Evolutionary conservation across 2,888 invertebrate genomes (phyloP).

Genomic region (Rhogogaster chlorosoma): DNA sequence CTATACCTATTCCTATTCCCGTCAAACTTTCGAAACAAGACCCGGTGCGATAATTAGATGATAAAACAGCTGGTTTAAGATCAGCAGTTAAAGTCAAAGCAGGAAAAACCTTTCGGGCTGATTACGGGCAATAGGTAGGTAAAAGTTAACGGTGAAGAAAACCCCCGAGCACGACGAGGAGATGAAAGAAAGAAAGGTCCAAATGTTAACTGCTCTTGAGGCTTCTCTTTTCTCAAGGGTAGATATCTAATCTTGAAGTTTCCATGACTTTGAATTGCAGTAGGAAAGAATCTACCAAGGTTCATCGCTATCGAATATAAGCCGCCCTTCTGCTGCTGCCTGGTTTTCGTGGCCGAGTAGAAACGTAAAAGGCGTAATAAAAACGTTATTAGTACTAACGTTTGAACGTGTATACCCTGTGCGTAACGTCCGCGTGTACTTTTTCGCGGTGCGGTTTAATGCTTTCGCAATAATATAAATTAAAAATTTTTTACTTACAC

Average conservation of each 20-base stretch:
- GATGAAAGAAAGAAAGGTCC: neutral
- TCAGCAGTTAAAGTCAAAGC: neutral
- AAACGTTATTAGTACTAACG: constrained; percentile 67
- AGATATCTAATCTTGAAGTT: constrained; percentile 6
- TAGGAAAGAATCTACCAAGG: neutral
- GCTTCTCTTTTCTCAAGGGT: neutral
- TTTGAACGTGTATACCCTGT: neutral
- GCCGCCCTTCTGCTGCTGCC: constrained; percentile 44
- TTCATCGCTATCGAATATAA: constrained; percentile 27
- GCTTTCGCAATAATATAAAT: constrained; percentile 68
- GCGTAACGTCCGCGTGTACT: constrained; percentile 6
- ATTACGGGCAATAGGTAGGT: constrained; percentile 25
- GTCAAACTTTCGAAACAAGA: neutral
- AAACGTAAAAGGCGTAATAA: constrained; percentile 62
- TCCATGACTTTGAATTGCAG: neutral
- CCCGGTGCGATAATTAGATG: neutral
- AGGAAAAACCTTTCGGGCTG: neutral
- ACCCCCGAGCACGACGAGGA: neutral
- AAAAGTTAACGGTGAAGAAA: neutral
- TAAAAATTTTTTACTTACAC: constrained; percentile 61
- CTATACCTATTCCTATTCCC: neutral
- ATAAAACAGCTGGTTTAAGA: neutral
- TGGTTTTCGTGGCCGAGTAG: constrained; percentile 59
- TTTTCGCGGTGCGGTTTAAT: neutral
- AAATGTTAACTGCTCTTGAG: neutral